Base-by-base conservation (phyloP, 2,888 invertebrate genomes). In the Itoplectis maculator region DNA sequence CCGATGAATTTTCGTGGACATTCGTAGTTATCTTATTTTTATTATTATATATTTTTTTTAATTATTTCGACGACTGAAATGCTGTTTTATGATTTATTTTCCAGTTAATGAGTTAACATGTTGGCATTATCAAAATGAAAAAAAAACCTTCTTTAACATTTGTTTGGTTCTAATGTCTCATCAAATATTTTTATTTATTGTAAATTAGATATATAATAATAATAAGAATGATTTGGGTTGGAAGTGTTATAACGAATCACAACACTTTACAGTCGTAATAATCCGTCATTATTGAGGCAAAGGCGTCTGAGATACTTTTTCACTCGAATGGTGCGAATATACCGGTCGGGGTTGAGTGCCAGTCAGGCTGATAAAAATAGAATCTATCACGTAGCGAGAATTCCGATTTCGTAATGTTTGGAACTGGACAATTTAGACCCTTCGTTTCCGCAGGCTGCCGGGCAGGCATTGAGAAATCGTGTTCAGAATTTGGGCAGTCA, bases 401-500 rank as follows among this genome's bases (percentile, higher is more conserved):
- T 54, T 54, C 9, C 13, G 23, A 13, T 54, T 54, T 54, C 23
- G 9, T 23, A 5, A 13, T 54, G 23, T 11, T 51, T 20, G 23
- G 23, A 9, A 54, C 20, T 23, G 23, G 23, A 51, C 18, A 51
- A 51, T 20, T 8, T 18, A 8, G 51, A 20, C 9, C 7, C 51
- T 51, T 20, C 23, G 5, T 20, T n/a, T 18, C 51, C 9, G 23
- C 23, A 9, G 23, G 13, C 23, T 54, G n/a, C n/a, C 11, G 23
- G 4, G 0, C 13, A 23, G 23, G 23, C 54, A 23, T 54, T 23
- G 54, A 54, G 11, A 3, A 35, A 56, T 56, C 56, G 35, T 56
- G 23, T 35, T 35, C 5, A 56, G 29, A 56, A 56, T 56, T n/a
- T n/a, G 56, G 29, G 56, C 56, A 5, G 56, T 56, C 29, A n/a